Base-by-base conservation (phyloP, 1,140 invertebrate genomes). In the Dreissena rostriformis region DNA sequence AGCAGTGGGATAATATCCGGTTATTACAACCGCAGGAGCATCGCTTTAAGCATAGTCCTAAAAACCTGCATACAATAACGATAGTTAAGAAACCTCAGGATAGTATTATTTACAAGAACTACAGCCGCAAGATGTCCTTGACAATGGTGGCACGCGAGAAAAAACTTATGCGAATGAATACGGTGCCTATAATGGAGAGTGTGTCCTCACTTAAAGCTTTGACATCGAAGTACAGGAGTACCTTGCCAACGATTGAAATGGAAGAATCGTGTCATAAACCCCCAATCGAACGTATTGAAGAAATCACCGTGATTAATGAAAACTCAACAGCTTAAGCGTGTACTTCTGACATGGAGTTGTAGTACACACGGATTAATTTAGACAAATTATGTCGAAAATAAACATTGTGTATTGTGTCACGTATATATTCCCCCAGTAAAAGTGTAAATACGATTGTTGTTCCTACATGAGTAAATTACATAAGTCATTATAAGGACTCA, bases 91-190 rank as follows among this genome's bases (percentile, higher is more conserved):
- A 89, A 15, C 79, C 88, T n/a, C 89, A 89, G 68, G 92, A 92
- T 71, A 92, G 91, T 82, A 86, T 92, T 22, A 92, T 92, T 70
- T 92, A 92, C 86, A 91, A 91, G 70, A 91, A 86, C 80, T 92
- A 91, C 86, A 89, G 87, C 68, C 78, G 90, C 10, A 89, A 92
- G 77, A 87, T 92, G 86, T 91, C 89, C 14, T 84, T 88, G 28
- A 92, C 91, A 39, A 91, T 92, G 91, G 86, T 89, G 28, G 89
- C 88, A 76, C 51, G 92, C 12, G 90, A 92, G 77, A 92, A 92
- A 55, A 83, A 89, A 12, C 82, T 92, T 1, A 75, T 90, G 53
- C 72, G 91, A 0, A 91, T 91, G 89, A 86, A 90, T 68, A 91
- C 91, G 0, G 83, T 91, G 70, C 87, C 90, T 22, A 85, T 87